Evolutionary conservation across 2,888 invertebrate species (phyloP), one percentile per base, ranked within the genome.

Genomic region (Lochmaea capreae): DNA sequence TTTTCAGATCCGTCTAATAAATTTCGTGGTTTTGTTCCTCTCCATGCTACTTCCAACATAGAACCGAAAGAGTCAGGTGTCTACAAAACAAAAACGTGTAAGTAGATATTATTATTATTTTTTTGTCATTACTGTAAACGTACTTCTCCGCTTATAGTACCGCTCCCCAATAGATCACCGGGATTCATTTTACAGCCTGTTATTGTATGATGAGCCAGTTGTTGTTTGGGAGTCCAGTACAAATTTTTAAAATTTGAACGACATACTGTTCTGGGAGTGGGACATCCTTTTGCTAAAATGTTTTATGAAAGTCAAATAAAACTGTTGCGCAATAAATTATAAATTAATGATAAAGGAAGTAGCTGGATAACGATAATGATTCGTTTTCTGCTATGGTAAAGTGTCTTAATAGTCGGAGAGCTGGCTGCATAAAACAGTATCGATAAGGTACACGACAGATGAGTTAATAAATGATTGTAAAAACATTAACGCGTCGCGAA

Each of bases 141-240:
- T 86, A 96, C 96, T 83, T 95, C 94, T 52, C 98, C 98, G 85
- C 97, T 98, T 73, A 99, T 98, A 3, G 99, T 99, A 22, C 99
- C 98, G 6, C 98, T 98, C 6, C 95, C 99, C 89, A 99, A 91
- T 69, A 99, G 88, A 88, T 99, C 99, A 0, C 98, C 99, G 0
- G 99, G 93, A 76, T 94, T 93, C 70, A 98, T 87, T 86, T 98
- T 98, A 87, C 99, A 99, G 2, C 99, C 99, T 16, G 97, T 97
- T 57, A 97, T 90, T 0, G 98, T 95, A 85, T 99, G 99, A 88
- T 99, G 99, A 0, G 97, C 95, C 46, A 99, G 89, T 87, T 99
- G 98, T 87, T 99, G 99, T 85, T 97, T 95, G 79, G 94, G 93
- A 0, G 98, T 98, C 99, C 99, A 99, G 88, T 99, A 99, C 88